These are phyloP conservation scores for Leptinotarsa undecemlineata DNA, from an alignment of 1,140 invertebrate genomes.

Conservation along the genomic window DNA sequence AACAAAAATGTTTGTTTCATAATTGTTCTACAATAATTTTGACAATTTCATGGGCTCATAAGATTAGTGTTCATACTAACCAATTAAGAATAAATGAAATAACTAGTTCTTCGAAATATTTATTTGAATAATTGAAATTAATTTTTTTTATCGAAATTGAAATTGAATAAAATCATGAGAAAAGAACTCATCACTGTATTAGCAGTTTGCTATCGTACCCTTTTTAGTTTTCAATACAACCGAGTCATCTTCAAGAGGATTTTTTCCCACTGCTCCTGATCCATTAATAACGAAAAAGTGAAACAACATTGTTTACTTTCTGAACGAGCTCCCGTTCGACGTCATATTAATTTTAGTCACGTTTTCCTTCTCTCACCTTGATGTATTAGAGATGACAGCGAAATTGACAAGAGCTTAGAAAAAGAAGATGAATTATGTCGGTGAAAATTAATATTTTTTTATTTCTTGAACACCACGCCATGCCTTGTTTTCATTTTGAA, in stretches of 20 bases:
- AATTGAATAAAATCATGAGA: neutral
- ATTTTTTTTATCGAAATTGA: neutral
- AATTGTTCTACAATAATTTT: too few species aligned
- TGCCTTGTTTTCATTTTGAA: constrained; percentile 24
- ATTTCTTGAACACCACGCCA: constrained; percentile 19
- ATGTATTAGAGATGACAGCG: constrained; percentile 52
- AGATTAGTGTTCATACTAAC: too few species aligned
- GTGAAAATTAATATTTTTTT: constrained; percentile 46
- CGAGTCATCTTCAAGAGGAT: neutral
- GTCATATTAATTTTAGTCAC: constrained; percentile 53
- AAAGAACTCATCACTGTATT: too few species aligned
- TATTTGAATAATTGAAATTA: too few species aligned
- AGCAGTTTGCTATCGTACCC: too few species aligned
- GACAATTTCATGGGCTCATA: too few species aligned
- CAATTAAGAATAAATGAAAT: too few species aligned
- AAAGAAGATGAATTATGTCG: constrained; percentile 50
- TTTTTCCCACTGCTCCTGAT: neutral
- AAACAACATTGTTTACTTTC: constrained; percentile 46
- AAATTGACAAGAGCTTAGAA: constrained; percentile 51
- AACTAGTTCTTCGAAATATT: too few species aligned
- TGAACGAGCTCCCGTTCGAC: constrained; percentile 43
- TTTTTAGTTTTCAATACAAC: neutral
- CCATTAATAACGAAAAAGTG: constrained; percentile 31
- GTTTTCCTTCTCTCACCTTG: constrained; percentile 47
- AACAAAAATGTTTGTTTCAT: too few species aligned